A percentile compares a stretch with the other conserved stretches of the same genome.
Evolutionary conservation across 92 coral and sea anemone genomes (phyloP).

Genomic region (Muricea muricata): DNA sequence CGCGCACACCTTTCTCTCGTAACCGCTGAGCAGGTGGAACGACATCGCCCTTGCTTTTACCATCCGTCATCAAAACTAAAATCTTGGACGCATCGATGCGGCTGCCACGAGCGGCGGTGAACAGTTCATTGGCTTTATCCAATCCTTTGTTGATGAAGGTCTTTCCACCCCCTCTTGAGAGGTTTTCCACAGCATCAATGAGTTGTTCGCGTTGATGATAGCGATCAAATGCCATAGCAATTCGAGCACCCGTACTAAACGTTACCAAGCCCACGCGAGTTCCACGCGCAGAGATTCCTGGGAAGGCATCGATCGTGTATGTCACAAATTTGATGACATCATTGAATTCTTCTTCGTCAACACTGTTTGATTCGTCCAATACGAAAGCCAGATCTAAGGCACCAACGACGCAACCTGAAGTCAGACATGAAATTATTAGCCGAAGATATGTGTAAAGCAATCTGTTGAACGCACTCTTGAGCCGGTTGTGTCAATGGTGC

Average conservation of each 20-base stretch:
- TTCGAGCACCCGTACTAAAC: conserved; percentile 10
- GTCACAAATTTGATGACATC: conserved; percentile 39
- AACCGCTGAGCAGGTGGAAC: neutral
- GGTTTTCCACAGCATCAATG: neutral
- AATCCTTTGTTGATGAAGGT: conserved; percentile 16
- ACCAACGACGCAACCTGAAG: conserved; percentile 16
- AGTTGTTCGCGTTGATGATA: conserved; percentile 14
- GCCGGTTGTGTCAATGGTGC: too few species aligned
- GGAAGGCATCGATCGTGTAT: conserved; percentile 32
- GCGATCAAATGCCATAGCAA: conserved; percentile 14
- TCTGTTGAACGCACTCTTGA: neutral
- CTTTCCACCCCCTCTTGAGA: neutral
- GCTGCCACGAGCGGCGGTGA: conserved; percentile 17
- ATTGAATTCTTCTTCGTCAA: conserved; percentile 5
- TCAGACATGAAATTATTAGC: neutral
- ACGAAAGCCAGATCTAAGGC: conserved; percentile 34
- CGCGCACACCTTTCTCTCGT: neutral
- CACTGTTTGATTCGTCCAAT: conserved; percentile 25
- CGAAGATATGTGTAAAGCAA: neutral
- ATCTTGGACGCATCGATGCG: conserved; percentile 20
- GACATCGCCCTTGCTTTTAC: conserved; percentile 8
- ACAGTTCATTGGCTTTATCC: conserved; percentile 15
- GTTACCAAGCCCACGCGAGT: conserved; percentile 38
- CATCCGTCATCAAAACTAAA: conserved; percentile 29
- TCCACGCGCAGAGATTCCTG: conserved; percentile 21